Percentiles rank a stretch among this genome's conserved stretches.
These are phyloP conservation scores for Elaphurus davidianus DNA, from an alignment of 2,113 vertebrate species.

Conservation along the genomic window DNA sequence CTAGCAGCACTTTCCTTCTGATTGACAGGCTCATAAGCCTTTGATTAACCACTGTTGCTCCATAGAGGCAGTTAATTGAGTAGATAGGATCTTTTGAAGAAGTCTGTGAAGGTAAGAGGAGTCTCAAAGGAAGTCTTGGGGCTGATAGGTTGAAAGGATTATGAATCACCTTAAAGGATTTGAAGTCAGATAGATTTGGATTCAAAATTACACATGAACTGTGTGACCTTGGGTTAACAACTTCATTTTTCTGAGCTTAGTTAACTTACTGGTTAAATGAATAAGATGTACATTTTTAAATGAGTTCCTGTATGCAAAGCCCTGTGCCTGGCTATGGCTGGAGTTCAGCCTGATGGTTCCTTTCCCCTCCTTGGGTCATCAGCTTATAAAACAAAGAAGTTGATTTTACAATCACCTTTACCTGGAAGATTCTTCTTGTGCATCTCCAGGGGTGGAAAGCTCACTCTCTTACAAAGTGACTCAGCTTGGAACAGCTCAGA, in stretches of 20 bases:
- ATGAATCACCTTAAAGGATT: not conserved
- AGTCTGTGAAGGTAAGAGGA: not conserved
- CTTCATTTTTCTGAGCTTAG: not conserved
- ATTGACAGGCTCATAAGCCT: not conserved
- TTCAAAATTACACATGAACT: not conserved
- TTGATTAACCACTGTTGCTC: not conserved
- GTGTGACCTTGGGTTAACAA: not conserved
- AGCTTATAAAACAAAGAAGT: not conserved
- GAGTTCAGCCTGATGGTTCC: not conserved
- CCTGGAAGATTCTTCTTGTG: not conserved
- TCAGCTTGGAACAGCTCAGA: not conserved
- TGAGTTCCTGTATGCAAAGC: not conserved
- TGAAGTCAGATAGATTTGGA: not conserved
- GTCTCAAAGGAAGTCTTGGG: not conserved
- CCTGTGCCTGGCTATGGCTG: not conserved
- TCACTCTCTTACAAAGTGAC: not conserved
- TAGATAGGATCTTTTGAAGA: not conserved
- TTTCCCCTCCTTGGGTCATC: not conserved
- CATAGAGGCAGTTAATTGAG: not conserved
- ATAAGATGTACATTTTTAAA: not conserved
- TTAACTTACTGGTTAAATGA: not conserved
- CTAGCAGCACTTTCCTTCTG: not conserved
- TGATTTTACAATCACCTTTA: not conserved
- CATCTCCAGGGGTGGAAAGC: not conserved
- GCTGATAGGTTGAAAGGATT: not conserved